Percentiles rank a stretch among this genome's conserved stretches.
Evolutionary conservation across 2,113 vertebrate genomes (phyloP).

Genomic region (Scolopax mira): DNA sequence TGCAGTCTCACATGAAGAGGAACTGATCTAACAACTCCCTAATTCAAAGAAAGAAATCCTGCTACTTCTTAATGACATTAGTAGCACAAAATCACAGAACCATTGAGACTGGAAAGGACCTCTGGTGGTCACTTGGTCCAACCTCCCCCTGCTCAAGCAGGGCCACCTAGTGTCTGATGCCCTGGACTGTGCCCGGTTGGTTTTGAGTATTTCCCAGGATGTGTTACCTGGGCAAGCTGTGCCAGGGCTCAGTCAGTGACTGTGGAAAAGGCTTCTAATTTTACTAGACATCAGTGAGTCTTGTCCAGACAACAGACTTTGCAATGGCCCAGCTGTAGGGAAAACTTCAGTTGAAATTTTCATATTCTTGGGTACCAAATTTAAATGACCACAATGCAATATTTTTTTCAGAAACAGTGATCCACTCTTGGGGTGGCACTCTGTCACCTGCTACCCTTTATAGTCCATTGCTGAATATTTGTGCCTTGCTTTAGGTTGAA

Average conservation of each 20-base stretch:
- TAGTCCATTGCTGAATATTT: fast-evolving
- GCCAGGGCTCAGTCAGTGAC: background rate
- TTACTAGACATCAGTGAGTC: background rate
- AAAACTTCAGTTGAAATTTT: background rate
- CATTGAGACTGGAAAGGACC: background rate
- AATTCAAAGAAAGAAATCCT: background rate
- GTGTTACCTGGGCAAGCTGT: background rate
- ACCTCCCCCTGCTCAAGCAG: background rate
- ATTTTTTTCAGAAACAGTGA: background rate
- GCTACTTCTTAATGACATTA: background rate
- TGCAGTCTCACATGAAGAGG: background rate
- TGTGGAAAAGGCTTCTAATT: background rate
- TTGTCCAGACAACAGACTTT: background rate
- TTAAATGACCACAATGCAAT: background rate
- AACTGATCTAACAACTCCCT: background rate
- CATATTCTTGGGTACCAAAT: background rate
- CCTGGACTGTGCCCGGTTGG: background rate
- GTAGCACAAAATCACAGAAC: background rate
- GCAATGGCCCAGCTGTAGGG: background rate
- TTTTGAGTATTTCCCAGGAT: background rate
- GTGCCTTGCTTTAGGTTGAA: background rate
- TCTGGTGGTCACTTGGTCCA: background rate
- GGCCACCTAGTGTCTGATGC: background rate
- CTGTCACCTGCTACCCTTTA: background rate
- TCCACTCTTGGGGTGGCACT: background rate